Evolutionary conservation across 2,888 invertebrate genomes (phyloP).

Genomic region (Diloba caeruleocephala): DNA sequence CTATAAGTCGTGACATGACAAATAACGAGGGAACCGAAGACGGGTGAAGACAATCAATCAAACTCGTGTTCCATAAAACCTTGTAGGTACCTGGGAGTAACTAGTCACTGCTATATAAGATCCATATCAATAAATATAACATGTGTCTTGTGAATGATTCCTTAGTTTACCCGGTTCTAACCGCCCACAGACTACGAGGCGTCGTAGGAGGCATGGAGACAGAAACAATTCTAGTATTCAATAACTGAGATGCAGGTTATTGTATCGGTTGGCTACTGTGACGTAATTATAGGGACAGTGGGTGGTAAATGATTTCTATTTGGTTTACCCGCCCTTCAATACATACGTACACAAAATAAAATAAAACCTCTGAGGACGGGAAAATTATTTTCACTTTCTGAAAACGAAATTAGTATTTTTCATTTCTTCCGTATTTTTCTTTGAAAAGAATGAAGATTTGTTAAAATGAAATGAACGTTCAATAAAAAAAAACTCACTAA

Average conservation of each 20-base stretch:
- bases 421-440: slow-evolving; percentile 22
- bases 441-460: slow-evolving; percentile 1
- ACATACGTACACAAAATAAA: slow-evolving; percentile 25
- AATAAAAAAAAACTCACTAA: slow-evolving; percentile 6
- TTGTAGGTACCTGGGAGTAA: slow-evolving; percentile 6
- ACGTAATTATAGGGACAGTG: slow-evolving; percentile 39
- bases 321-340: slow-evolving; percentile 4
- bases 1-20: slow-evolving; percentile 42
- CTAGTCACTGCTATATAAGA: not conserved
- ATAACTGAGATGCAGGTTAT: slow-evolving; percentile 44
- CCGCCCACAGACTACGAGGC: slow-evolving; percentile 21
- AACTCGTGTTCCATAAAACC: slow-evolving; percentile 9
- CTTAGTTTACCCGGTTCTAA: slow-evolving; percentile 34
- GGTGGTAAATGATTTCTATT: slow-evolving; percentile 15
- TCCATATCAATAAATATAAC: not conserved
- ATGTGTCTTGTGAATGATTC: slow-evolving; percentile 23
- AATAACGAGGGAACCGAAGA: slow-evolving; percentile 25
- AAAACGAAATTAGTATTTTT: slow-evolving; percentile 25
- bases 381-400: slow-evolving; percentile 11
- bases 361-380: slow-evolving; percentile 7
- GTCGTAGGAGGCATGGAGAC: slow-evolving; percentile 30
- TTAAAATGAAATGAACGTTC: not conserved
- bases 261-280: slow-evolving; percentile 32
- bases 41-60: slow-evolving; percentile 34
- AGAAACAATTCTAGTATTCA: slow-evolving; percentile 43